Conservation (phyloP, 2,888 invertebrate genomes). For the Protophormia terraenovae region DNA sequence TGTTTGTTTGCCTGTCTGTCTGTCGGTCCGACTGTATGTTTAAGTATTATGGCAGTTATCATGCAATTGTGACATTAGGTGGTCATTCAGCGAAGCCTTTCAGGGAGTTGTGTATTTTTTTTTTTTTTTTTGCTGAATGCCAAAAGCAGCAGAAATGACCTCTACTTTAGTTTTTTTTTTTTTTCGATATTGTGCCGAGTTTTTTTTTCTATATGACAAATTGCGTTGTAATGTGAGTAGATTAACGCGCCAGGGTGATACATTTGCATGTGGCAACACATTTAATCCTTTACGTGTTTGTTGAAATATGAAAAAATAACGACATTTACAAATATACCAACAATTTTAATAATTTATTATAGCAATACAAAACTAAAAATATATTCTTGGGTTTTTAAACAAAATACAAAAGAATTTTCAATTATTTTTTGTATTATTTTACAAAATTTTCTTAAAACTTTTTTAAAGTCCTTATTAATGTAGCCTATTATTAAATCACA, state of each 20-base stretch:
- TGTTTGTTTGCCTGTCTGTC: background rate
- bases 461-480: background rate
- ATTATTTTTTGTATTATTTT: background rate
- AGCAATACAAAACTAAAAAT: too few relatives aligned
- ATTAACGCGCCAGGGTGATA: conserved; percentile 69
- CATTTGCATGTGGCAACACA: conserved; percentile 70
- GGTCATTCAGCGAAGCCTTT: conserved; percentile 41
- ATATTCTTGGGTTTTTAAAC: too few relatives aligned
- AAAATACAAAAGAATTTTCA: too few relatives aligned
- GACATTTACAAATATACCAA: background rate
- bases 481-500: too few relatives aligned
- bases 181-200: background rate
- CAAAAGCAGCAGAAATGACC: conserved; percentile 22
- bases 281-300: conserved; percentile 68
- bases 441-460: conserved; percentile 7
- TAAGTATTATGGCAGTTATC: conserved; percentile 61
- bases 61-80: conserved; percentile 71
- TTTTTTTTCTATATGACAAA: conserved; percentile 67
- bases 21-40: background rate
- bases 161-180: conserved; percentile 15
- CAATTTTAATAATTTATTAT: conserved; percentile 2
- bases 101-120: background rate
- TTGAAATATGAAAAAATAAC: conserved; percentile 27
- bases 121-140: background rate
- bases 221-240: conserved; percentile 72